phyloP scores from a whole-genome alignment of 2,113 vertebrate species.

The Coptodon rendalli region DNA sequence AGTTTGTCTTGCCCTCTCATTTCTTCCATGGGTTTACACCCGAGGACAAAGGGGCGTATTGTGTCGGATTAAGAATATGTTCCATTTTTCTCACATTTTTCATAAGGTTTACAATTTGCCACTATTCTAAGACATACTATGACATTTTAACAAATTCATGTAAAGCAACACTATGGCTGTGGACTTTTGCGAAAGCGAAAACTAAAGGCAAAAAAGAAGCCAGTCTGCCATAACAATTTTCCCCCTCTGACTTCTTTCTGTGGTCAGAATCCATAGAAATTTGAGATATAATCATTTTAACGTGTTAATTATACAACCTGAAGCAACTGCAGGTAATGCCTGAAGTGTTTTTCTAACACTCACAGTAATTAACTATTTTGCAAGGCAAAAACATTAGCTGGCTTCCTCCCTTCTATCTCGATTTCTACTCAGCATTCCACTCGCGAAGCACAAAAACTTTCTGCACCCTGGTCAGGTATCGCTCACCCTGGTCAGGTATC shows the following conservation, averaged over 20 bases:
- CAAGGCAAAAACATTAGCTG: not conserved
- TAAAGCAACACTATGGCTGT: not conserved
- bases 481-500: not conserved
- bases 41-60: not conserved
- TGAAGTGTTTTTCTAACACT: not conserved
- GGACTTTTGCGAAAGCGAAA: not conserved
- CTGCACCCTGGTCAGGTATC: not conserved
- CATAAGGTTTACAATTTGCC: not conserved
- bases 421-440: not conserved
- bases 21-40: not conserved
- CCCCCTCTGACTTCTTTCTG: not conserved
- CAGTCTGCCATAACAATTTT: not conserved
- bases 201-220: not conserved
- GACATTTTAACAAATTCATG: not conserved
- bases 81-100: not conserved
- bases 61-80: not conserved
- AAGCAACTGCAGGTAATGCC: not conserved
- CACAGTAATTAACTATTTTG: not conserved
- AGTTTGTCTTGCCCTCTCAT: not conserved
- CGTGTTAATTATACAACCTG: not conserved
- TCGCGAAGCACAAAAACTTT: not conserved
- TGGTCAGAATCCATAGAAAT: not conserved
- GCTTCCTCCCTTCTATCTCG: not conserved
- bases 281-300: not conserved
- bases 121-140: not conserved